A percentile compares a stretch with the other conserved stretches of the same genome.
These are phyloP conservation scores for Euzophera pinguis DNA, from an alignment of 2,888 invertebrate genomes.

Conservation along the genomic window DNA sequence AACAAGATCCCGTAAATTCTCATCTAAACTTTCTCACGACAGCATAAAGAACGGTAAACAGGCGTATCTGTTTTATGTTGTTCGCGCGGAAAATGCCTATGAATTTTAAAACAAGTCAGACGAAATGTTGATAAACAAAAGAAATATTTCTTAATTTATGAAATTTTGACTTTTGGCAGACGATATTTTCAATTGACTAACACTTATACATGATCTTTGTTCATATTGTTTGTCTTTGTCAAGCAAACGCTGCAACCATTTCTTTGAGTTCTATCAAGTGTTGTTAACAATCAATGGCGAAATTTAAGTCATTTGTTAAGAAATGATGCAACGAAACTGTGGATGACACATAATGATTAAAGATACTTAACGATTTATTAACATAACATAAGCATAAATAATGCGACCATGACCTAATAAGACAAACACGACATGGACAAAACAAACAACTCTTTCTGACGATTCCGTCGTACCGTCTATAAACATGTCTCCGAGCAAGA, in stretches of 20 bases:
- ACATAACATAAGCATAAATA: no score
- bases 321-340: background rate
- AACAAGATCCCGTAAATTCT: slow-evolving; percentile 50
- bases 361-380: background rate
- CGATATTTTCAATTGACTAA: background rate
- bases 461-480: slow-evolving; percentile 31
- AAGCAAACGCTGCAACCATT: no score
- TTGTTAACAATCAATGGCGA: no score
- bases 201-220: no score
- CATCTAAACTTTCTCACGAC: slow-evolving; percentile 61
- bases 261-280: no score
- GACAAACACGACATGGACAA: slow-evolving; percentile 8
- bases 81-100: slow-evolving; percentile 34
- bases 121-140: slow-evolving; percentile 9
- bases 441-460: slow-evolving; percentile 20
- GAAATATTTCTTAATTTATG: background rate
- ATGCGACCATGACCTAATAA: background rate
- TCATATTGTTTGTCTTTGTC: no score
- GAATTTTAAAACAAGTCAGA: slow-evolving; percentile 19
- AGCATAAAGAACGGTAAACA: slow-evolving; percentile 38
- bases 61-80: slow-evolving; percentile 49
- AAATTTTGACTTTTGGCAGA: background rate
- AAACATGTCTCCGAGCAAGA: slow-evolving; percentile 58
- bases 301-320: no score
- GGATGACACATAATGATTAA: no score